These are phyloP conservation scores for Rhodophaea formosa DNA, from an alignment of 2,888 invertebrate genomes.

Conservation along the genomic window DNA sequence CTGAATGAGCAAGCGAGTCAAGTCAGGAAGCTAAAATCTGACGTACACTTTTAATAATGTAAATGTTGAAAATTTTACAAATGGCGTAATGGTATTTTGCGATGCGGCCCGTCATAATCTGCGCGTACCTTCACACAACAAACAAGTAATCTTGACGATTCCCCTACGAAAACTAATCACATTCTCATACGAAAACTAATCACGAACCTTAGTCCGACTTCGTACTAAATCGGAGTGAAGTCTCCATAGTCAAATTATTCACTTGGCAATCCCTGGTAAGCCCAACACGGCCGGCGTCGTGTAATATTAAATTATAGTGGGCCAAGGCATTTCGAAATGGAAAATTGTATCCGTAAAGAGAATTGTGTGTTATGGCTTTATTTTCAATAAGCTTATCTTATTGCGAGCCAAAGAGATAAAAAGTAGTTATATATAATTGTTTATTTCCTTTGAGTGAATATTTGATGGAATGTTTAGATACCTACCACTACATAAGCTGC, in stretches of 20 bases:
- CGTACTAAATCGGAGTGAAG: conserved; percentile 29
- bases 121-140: not conserved
- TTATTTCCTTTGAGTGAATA: no score
- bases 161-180: not conserved
- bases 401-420: no score
- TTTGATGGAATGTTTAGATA: no score
- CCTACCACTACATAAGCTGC: no score
- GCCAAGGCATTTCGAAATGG: conserved; percentile 73
- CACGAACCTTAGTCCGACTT: conserved; percentile 6
- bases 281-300: conserved; percentile 58
- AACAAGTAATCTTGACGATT: not conserved
- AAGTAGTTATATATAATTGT: no score
- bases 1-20: no score
- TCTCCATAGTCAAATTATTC: conserved; percentile 78
- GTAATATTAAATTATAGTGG: conserved; percentile 79
- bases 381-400: conserved; percentile 18
- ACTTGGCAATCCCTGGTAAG: conserved; percentile 73
- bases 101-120: no score
- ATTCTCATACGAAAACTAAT: conserved; percentile 9
- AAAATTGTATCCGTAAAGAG: conserved; percentile 65
- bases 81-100: no score
- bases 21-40: no score
- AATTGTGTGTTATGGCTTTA: conserved; percentile 35
- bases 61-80: no score
- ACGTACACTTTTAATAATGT: no score